Evolutionary conservation across 2,888 invertebrate genomes (phyloP).

Genomic region (Torymus auratus): DNA sequence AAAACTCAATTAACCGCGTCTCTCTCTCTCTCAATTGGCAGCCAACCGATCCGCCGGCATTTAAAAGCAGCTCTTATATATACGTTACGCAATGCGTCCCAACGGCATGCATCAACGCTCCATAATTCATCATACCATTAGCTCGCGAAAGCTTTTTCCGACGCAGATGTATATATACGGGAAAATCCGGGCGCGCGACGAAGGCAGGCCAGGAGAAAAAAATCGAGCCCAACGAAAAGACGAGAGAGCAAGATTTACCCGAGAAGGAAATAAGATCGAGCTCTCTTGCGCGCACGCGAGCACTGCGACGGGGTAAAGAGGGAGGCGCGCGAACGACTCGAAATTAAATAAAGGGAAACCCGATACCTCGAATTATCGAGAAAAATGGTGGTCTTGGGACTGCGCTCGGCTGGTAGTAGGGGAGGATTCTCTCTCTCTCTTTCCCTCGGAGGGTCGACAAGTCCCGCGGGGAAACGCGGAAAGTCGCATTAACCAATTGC

Average conservation of each 20-base stretch:
- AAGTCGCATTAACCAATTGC: conserved; percentile 57
- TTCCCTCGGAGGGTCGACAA: conserved; percentile 31
- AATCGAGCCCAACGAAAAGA: conserved; percentile 30
- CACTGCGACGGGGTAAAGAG: not conserved
- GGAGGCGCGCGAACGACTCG: conserved; percentile 41
- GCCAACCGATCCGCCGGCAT: too few relatives aligned
- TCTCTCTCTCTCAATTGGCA: too few relatives aligned
- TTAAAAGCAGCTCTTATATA: too few relatives aligned
- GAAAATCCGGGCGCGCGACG: not conserved
- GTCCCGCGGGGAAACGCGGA: conserved; percentile 49
- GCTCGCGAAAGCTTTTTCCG: conserved; percentile 4
- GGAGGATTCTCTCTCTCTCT: conserved; percentile 21
- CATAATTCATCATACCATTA: conserved; percentile 4
- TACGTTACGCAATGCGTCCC: too few relatives aligned
- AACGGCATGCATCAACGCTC: not conserved
- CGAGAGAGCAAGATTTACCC: conserved; percentile 34
- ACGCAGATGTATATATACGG: not conserved
- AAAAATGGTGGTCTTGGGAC: conserved; percentile 55
- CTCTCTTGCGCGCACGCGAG: not conserved
- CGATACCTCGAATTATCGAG: conserved; percentile 59
- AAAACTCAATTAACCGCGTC: too few relatives aligned
- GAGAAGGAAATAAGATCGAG: conserved; percentile 40
- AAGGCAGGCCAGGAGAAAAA: not conserved
- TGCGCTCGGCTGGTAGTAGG: not conserved
- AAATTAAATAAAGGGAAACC: conserved; percentile 60